phyloP scores from a whole-genome alignment of 1,140 invertebrate genomes.

The Ridgeia piscesae region DNA sequence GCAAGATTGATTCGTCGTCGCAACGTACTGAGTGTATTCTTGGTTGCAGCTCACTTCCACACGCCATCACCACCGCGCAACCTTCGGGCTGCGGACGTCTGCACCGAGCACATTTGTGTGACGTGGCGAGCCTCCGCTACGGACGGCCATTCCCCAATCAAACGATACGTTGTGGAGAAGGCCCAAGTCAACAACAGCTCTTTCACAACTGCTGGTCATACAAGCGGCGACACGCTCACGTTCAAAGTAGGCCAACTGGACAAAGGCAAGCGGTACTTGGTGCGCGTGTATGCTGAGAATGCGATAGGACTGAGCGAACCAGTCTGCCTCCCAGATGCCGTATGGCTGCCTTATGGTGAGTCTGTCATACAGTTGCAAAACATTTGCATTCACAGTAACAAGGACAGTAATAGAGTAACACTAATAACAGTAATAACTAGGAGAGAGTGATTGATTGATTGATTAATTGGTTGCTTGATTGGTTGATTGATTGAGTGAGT shows the following conservation, averaged over 20 bases:
- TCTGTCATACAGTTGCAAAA: no score
- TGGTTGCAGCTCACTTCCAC: no score
- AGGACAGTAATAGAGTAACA: no score
- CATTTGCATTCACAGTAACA: no score
- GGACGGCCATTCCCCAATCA: constrained; percentile 93
- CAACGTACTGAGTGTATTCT: no score
- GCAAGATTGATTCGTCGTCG: no score
- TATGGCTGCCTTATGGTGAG: constrained; percentile 87
- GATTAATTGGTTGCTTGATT: no score
- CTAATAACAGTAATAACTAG: no score
- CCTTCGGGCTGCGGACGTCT: constrained; percentile 72
- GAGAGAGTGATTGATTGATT: no score
- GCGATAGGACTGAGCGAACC: constrained; percentile 93
- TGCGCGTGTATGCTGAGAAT: constrained; percentile 93
- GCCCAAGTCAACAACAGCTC: constrained; percentile 66
- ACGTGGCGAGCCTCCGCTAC: constrained; percentile 86
- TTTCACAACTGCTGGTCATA: constrained; percentile 64
- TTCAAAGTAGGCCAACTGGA: constrained; percentile 69
- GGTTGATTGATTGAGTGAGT: no score
- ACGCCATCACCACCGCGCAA: constrained; percentile 72
- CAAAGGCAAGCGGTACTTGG: constrained; percentile 83
- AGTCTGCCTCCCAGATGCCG: constrained; percentile 80
- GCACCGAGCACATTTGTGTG: constrained; percentile 85
- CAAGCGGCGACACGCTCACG: constrained; percentile 63
- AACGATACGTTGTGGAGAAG: constrained; percentile 59